Percentiles rank a stretch among this genome's conserved stretches.
phyloP scores from a whole-genome alignment of 2,113 vertebrate genomes.

The Xiphophorus couchianus region DNA sequence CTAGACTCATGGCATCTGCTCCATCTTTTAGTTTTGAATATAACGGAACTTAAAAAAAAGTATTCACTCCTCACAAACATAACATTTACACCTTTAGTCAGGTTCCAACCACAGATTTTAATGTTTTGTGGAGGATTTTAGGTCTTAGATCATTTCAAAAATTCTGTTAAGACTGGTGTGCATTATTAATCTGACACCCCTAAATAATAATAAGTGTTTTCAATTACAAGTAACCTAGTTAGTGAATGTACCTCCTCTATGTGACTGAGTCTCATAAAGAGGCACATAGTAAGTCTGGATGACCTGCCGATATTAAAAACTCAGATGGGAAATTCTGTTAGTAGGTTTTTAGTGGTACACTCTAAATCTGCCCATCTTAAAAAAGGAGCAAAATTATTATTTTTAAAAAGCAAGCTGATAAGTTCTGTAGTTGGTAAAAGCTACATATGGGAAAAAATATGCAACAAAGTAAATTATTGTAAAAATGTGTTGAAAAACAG shows the following conservation, averaged over 20 bases:
- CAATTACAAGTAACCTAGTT: too few species aligned
- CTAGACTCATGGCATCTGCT: neutral
- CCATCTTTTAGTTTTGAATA: neutral
- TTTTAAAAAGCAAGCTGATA: neutral
- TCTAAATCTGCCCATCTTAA: neutral
- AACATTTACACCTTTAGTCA: neutral
- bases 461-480: too few species aligned
- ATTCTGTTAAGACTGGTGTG: too few species aligned
- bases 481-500: too few species aligned
- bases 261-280: too few species aligned
- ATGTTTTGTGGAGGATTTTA: neutral
- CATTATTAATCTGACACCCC: too few species aligned
- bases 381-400: neutral
- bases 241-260: too few species aligned
- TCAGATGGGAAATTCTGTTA: neutral
- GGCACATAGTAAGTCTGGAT: neutral
- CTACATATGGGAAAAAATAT: neutral
- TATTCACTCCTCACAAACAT: too few species aligned
- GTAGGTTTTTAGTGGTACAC: neutral
- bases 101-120: neutral
- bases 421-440: neutral
- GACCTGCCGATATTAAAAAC: neutral
- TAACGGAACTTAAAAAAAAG: neutral
- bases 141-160: neutral
- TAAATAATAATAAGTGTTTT: too few species aligned